Base-by-base conservation (phyloP, 1,140 invertebrate species). In the Aphaenogaster rudis region DNA sequence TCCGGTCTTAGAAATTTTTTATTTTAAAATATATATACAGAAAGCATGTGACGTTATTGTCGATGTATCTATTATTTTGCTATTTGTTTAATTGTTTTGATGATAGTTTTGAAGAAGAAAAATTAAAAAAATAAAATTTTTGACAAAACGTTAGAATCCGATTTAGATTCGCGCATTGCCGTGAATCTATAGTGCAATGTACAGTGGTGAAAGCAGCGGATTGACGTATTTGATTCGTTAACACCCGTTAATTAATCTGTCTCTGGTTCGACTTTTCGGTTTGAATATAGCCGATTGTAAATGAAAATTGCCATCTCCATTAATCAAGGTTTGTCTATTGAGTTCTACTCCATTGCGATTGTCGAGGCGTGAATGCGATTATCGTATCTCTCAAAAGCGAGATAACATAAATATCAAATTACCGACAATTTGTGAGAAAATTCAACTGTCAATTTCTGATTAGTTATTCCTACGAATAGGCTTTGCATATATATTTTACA, bases 241-340 rank as follows among this genome's bases (percentile, higher is more conserved):
- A 81, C 78, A 71, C n/a, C 50, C 28, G 66, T 57, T 81, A 72
- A 81, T 72, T 81, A 81, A 67, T 81, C 39, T 39, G 21, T 57
- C 17, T 57, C 64, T 39, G 45, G 13, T 33, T 57, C 76, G 36
- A 45, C 36, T 54, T 59, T 87, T 79, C 42, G n/a, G 6, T 8
- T 50, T 13, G 33, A 54, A 59, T 64, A 50, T 61, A 21, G 13
- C 48, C 50, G 50, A 64, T 66, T 45, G 77, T 72, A 66, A 88
- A 87, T 88, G 57, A 86, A 88, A 87, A 88, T 88, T 87, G 67
- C 57, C 64, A 72, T 88, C 67, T 87, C 57, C 76, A 72, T 88
- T 88, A 88, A 88, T 88, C 76, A 88, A 66, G 42, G 76, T 80
- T 57, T 81, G 50, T 74, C 76, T 52, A 52, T 50, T 61, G 80